Evolutionary conservation across 2,888 invertebrate genomes (phyloP), one percentile per base, ranked within the genome.

Genomic region (Leucophora obtusa): DNA sequence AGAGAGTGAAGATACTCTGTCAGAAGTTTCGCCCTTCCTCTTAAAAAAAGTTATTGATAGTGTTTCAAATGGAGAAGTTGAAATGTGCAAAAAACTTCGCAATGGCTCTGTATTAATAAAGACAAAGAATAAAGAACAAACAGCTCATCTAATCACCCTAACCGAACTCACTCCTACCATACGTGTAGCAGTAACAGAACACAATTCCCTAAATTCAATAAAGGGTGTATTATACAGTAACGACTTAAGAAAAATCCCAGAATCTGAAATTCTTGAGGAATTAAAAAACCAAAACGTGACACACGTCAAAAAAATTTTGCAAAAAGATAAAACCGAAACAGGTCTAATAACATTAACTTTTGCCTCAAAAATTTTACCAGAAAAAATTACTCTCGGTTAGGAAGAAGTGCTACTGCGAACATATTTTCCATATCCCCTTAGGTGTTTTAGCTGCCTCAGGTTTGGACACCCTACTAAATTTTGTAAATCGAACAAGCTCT

Each of bases 231-330:
- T 76, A 2, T 65, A 70, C n/a, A 65, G 50, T 24, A 62, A 63
- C 10, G 62, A 56, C 14, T 24, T 69, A 24, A 35, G 8, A 9
- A 1, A 10, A 35, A 7, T 35, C 10, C 35, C 35, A 7, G 8
- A 35, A 7, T 2, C 35, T 1, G 69, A 53, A 28, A 79, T 76
- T 9, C 43, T 76, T 6, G 15, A 62, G 10, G 80, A 76, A 74
- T 62, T 78, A 11, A 78, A 63, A 63, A 18, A 43, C 14, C 58
- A 73, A 62, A 74, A 71, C 14, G 70, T 82, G 10, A 56, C 11
- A n/a, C 70, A 82, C 65, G 59, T 77, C 9, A 77, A 63, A 35
- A 80, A 80, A 80, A 79, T 80, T 18, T 15, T 63, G 10, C 68
- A 68, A 58, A 72, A 51, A 59, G 21, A 18, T 2, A 59, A 38